Evolutionary conservation across 2,888 invertebrate species (phyloP).

Genomic region (Imbricaverruca yamaguchii): DNA sequence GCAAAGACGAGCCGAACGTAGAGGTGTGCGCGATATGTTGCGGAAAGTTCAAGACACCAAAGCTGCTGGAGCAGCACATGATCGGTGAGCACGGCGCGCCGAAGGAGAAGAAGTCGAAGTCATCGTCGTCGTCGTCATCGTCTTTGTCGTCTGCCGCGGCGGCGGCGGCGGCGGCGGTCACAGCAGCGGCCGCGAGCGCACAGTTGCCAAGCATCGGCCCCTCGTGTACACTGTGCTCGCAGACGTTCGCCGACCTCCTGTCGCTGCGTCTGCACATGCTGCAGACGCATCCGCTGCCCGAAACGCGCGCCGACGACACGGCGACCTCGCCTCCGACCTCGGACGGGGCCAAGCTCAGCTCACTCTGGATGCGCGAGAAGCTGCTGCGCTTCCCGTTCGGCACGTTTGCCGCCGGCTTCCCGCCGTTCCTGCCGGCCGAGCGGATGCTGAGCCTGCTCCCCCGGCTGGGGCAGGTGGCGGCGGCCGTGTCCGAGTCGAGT

Average conservation of each 20-base stretch:
- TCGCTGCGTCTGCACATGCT: slow-evolving; percentile 7
- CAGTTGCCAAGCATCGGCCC: not conserved
- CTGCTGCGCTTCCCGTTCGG: slow-evolving; percentile 3
- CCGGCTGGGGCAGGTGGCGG: not conserved
- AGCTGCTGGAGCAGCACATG: slow-evolving; percentile 11
- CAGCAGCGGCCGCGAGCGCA: not conserved
- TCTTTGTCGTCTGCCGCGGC: not conserved
- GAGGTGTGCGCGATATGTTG: not conserved
- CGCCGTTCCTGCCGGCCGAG: not conserved
- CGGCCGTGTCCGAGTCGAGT: too few species aligned
- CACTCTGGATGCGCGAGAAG: slow-evolving; percentile 12
- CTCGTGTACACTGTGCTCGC: not conserved
- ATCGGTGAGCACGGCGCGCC: slow-evolving; percentile 8
- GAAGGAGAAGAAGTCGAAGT: slow-evolving; percentile 21
- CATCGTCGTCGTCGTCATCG: not conserved
- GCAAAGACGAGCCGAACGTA: not conserved
- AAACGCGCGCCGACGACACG: not conserved
- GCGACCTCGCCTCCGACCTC: not conserved
- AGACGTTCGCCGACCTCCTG: not conserved
- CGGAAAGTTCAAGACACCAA: not conserved
- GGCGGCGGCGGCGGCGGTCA: not conserved
- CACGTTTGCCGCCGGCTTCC: not conserved
- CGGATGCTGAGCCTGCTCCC: not conserved
- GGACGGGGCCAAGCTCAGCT: not conserved
- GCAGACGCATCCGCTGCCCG: slow-evolving; percentile 6